phyloP scores from a whole-genome alignment of 1,140 invertebrate species.

The Brachionus koreanus region DNA sequence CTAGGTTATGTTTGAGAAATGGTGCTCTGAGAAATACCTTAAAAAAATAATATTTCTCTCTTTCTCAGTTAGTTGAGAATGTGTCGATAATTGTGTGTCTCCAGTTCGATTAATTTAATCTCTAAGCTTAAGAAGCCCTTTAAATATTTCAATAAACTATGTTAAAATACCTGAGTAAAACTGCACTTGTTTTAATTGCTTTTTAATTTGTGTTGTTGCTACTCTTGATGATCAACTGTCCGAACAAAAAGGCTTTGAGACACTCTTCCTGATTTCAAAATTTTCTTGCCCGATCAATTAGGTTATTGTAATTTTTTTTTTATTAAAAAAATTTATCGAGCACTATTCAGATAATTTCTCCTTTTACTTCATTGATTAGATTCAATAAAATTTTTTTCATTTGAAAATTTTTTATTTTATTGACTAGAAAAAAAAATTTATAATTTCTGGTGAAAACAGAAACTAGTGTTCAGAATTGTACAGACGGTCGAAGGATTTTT shows the following conservation, averaged over 20 bases:
- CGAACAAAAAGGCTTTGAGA: background rate
- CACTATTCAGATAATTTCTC: background rate
- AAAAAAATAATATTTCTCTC: background rate
- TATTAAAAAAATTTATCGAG: background rate
- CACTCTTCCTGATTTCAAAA: background rate
- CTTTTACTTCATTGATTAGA: background rate
- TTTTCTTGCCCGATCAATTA: background rate
- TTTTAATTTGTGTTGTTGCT: background rate
- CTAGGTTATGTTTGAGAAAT: constrained; percentile 21
- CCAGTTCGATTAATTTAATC: constrained; percentile 16
- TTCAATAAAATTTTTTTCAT: background rate
- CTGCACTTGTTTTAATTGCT: constrained; percentile 1
- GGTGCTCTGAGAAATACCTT: constrained; percentile 9
- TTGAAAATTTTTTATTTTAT: too few relatives aligned
- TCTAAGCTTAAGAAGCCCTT: constrained; percentile 13
- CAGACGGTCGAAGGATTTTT: too few relatives aligned
- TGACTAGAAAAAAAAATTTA: too few relatives aligned
- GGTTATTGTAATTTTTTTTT: background rate
- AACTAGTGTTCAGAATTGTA: too few relatives aligned
- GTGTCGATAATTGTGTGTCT: background rate
- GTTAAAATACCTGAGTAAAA: background rate
- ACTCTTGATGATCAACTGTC: background rate
- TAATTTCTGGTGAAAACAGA: too few relatives aligned
- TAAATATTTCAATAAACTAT: background rate
- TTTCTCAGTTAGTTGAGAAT: background rate